Evolutionary conservation across 2,113 vertebrate genomes (phyloP).

Genomic region (Scolopax mira): DNA sequence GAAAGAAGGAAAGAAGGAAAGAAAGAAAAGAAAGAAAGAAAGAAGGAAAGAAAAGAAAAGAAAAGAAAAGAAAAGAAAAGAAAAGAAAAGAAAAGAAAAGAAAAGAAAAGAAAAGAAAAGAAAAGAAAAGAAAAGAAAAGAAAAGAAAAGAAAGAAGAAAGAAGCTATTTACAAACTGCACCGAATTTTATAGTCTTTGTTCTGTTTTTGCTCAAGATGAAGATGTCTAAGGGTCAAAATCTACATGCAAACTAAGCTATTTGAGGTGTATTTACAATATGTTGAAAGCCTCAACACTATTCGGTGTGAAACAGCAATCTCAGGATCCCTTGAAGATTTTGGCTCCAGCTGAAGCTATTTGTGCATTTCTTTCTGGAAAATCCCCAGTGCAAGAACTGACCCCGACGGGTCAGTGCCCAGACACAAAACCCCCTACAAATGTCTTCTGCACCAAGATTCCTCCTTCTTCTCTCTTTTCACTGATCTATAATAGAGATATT

Average conservation of each 20-base stretch:
- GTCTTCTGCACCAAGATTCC: neutral
- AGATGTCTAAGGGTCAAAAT: neutral
- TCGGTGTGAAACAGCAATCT: neutral
- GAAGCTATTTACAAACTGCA: neutral
- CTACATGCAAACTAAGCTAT: neutral
- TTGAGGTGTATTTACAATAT: rapidly evolving
- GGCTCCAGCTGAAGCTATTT: neutral
- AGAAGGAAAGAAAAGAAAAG: no score
- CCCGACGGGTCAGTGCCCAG: neutral
- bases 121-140: no score
- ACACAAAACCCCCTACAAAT: neutral
- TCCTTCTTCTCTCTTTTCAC: neutral
- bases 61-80: no score
- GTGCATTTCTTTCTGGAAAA: neutral
- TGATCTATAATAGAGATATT: neutral
- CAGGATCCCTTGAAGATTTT: neutral
- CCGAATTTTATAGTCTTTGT: neutral
- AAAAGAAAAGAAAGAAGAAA: no score
- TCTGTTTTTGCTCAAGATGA: neutral
- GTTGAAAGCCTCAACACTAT: rapidly evolving
- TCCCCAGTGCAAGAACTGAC: neutral
- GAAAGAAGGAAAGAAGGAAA: no score
- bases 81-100: no score
- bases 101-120: no score
- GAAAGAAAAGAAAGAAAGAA: no score